Evolutionary conservation across 2,113 vertebrate species (phyloP).

Genomic region (Vimba vimba): DNA sequence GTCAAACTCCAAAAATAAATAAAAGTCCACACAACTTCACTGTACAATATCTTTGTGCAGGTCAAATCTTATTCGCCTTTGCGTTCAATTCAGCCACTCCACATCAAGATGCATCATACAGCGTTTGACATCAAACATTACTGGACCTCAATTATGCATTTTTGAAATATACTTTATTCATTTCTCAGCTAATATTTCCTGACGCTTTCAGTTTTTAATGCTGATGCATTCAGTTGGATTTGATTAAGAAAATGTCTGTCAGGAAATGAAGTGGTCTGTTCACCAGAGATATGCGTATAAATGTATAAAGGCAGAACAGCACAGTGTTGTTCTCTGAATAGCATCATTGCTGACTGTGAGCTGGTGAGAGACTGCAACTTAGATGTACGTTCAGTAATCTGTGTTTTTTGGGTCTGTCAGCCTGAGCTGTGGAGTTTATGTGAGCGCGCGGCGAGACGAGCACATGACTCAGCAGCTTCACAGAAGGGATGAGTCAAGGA

Average conservation of each 20-base stretch:
- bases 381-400: conserved; percentile 8
- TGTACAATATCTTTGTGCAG: not conserved
- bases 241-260: not conserved
- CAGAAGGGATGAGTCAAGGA: not conserved
- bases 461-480: conserved; percentile 39
- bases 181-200: too few relatives aligned
- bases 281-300: not conserved
- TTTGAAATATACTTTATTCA: not conserved
- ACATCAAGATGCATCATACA: not conserved
- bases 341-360: conserved; percentile 26
- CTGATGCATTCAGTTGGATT: not conserved
- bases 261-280: not conserved
- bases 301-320: not conserved
- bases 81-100: not conserved
- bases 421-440: conserved; percentile 18
- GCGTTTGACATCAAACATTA: not conserved
- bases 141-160: not conserved
- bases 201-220: not conserved
- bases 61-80: not conserved
- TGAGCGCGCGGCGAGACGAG: not conserved
- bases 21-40: not conserved
- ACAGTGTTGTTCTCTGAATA: not conserved
- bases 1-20: not conserved
- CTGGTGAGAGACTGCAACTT: not conserved
- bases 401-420: conserved; percentile 3